Percentiles rank a stretch among this genome's conserved stretches.
Evolutionary conservation across 1,140 invertebrate species (phyloP).

Genomic region (Dryas iulia): DNA sequence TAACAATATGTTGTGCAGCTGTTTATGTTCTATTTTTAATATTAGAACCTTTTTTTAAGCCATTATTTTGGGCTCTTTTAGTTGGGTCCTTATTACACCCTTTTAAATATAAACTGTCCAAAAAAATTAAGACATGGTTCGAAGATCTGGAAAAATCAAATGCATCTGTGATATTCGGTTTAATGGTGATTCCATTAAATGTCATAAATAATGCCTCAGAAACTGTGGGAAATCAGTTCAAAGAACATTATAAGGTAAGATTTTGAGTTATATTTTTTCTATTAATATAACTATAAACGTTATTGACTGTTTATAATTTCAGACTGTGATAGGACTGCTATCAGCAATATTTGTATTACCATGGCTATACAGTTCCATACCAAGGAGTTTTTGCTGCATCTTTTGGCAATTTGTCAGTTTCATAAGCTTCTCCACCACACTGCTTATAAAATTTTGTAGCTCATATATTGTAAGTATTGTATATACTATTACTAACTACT

Average conservation of each 20-base stretch:
- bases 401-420: constrained; percentile 72
- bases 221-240: constrained; percentile 83
- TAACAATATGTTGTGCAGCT: constrained; percentile 84
- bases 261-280: constrained; percentile 4
- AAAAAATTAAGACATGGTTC: constrained; percentile 87
- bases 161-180: constrained; percentile 84
- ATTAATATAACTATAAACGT: constrained; percentile 4
- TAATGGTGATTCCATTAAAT: constrained; percentile 87
- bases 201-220: constrained; percentile 87
- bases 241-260: constrained; percentile 81
- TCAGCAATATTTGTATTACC: constrained; percentile 67
- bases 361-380: constrained; percentile 74
- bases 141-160: constrained; percentile 81
- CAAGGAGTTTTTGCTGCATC: constrained; percentile 62
- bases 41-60: constrained; percentile 94
- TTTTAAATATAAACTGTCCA: constrained; percentile 89
- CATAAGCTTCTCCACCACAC: constrained; percentile 63
- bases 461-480: constrained; percentile 74
- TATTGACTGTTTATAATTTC: too few relatives aligned
- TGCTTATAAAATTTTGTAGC: constrained; percentile 69
- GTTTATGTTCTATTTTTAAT: constrained; percentile 89
- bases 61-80: constrained; percentile 95
- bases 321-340: constrained; percentile 67
- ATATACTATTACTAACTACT: background rate
- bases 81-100: constrained; percentile 95